Conservation (phyloP, 2,888 invertebrate species). For the Lampropteryx suffumata region DNA sequence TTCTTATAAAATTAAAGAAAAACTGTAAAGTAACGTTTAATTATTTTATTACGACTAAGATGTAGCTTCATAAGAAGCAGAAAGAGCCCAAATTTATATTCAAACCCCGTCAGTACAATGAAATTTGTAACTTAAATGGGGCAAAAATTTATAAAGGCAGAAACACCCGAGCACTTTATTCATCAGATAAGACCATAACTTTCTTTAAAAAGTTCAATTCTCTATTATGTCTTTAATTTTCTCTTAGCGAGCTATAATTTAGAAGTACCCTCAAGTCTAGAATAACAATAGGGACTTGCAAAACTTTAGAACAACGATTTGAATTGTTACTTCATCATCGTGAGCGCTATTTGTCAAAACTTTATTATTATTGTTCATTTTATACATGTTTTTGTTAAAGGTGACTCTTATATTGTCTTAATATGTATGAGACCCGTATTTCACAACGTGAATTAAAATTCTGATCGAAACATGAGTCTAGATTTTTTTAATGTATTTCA, state of each 20-base stretch:
- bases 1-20: too few relatives aligned
- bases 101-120: conserved; percentile 8
- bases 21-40: too few relatives aligned
- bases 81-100: conserved; percentile 9
- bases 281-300: conserved; percentile 4
- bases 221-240: conserved; percentile 27
- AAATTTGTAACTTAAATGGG: conserved; percentile 10
- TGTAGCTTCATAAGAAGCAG: too few relatives aligned
- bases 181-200: conserved; percentile 30
- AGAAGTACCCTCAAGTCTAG: conserved; percentile 7
- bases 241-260: conserved; percentile 10
- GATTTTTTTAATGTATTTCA: too few relatives aligned
- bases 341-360: background rate
- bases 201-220: conserved; percentile 27
- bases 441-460: too few relatives aligned
- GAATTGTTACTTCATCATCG: background rate
- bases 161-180: conserved; percentile 27
- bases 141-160: conserved; percentile 11
- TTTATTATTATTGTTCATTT: background rate
- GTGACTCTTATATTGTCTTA: too few relatives aligned
- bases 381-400: too few relatives aligned
- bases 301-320: background rate
- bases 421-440: too few relatives aligned
- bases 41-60: too few relatives aligned
- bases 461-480: too few relatives aligned